phyloP scores from a whole-genome alignment of 2,888 invertebrate species.

The Heliothis peltigera region DNA sequence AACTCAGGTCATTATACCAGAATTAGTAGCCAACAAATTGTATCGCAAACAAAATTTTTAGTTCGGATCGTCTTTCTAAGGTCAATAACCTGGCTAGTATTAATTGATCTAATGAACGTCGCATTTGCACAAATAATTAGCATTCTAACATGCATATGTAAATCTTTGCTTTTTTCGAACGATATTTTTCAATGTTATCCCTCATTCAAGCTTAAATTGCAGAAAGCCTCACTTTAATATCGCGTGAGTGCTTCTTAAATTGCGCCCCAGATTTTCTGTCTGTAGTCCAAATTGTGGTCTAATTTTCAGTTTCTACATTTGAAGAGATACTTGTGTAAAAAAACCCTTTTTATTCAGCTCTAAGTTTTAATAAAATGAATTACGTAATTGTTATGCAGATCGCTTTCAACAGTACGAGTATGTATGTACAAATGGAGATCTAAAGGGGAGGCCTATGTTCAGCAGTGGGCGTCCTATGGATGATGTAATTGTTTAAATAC shows the following conservation, averaged over 20 bases:
- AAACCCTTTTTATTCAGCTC: too few relatives aligned
- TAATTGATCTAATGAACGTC: conserved; percentile 28
- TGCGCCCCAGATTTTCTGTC: neutral
- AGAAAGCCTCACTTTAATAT: neutral
- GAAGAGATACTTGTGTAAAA: neutral
- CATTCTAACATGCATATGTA: conserved; percentile 10
- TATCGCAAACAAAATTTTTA: conserved; percentile 5
- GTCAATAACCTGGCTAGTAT: conserved; percentile 16
- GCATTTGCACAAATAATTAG: conserved; percentile 20
- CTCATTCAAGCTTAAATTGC: neutral
- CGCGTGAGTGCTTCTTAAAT: neutral
- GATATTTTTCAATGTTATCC: too few relatives aligned
- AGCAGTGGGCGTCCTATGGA: too few relatives aligned
- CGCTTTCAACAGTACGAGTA: too few relatives aligned
- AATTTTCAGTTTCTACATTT: neutral
- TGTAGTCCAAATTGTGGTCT: neutral
- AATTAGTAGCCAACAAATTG: neutral
- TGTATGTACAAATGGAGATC: too few relatives aligned
- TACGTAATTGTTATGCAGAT: too few relatives aligned
- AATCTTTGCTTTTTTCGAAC: neutral
- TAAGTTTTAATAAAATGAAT: too few relatives aligned
- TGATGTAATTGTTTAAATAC: too few relatives aligned
- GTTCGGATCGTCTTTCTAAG: neutral
- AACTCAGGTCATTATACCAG: neutral
- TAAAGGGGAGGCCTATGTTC: too few relatives aligned